Evolutionary conservation across 2,797 vertebrate genomes (phyloP), one percentile per base, ranked within the genome.

Genomic region (Melanotaenia pygmaea): DNA sequence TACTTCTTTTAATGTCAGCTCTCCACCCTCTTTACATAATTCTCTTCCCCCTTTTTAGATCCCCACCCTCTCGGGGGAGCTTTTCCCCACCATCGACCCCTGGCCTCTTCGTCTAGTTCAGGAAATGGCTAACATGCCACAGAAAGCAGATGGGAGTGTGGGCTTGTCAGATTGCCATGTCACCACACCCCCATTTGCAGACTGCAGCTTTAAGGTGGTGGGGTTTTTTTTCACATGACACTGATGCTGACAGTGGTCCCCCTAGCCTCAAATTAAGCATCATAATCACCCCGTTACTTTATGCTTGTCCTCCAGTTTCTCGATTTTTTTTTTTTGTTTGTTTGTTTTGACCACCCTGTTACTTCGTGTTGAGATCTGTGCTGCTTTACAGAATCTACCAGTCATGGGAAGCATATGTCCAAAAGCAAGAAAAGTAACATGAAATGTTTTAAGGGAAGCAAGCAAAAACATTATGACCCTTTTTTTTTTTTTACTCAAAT

Each of bases 61-160:
- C 47, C 34, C 79, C 64, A 74, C 70, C 54, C 34, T 76, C 72
- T 77, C 9, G 1, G 59, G 34, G 66, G 64, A 83, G 68, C 37
- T 57, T 54, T 82, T 86, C 89, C 83, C 76, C 51, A 50, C 76
- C 73, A 87, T 70, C 77, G 84, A 93, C 91, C 89, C 89, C 63
- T 68, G 86, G 89, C 70, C 72, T 83, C 89, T 91, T 83, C 76
- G 88, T 83, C 63, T 89, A 67, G 65, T 88, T 79, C 84, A 93
- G 94, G 94, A 95, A 94, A 92, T 94, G 88, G 82, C 87, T 91
- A 74, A 83, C 91, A 90, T 92, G 89, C 92, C 91, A 88, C 83
- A 87, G 82, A 78, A 91, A 88, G 85, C 91, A 90, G 86, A 89
- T 86, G 85, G 73, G 78, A 86, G 78, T 83, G 79, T 83, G 73